Evolutionary conservation across 2,888 invertebrate species (phyloP).

Genomic region (Fissipunctia ypsillon): DNA sequence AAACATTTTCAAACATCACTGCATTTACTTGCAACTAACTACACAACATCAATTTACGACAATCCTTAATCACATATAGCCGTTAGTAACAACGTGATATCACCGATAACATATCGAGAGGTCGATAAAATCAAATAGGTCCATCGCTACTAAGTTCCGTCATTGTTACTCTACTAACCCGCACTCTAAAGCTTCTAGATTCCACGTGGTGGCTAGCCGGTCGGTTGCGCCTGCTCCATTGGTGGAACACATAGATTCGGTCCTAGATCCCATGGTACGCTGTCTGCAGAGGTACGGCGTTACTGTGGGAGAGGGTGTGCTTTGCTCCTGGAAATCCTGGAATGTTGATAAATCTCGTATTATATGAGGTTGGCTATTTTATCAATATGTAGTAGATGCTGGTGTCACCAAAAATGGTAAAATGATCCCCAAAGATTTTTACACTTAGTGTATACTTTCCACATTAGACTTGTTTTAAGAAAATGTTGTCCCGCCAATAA

Average conservation of each 20-base stretch:
- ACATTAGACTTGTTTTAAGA: neutral
- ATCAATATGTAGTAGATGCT: neutral
- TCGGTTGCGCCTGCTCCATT: constrained; percentile 72
- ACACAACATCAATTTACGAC: constrained; percentile 45
- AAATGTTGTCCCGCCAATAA: neutral
- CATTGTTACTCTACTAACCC: constrained; percentile 79
- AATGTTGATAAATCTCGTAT: constrained; percentile 64
- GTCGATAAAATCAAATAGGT: constrained; percentile 56
- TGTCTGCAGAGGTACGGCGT: constrained; percentile 96
- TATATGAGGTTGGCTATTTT: constrained; percentile 41
- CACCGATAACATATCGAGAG: constrained; percentile 50
- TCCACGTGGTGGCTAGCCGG: constrained; percentile 74
- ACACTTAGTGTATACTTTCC: neutral
- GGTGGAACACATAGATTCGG: constrained; percentile 83
- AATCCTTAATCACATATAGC: constrained; percentile 41
- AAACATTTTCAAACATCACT: constrained; percentile 47
- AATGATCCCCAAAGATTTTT: neutral
- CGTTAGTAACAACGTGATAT: constrained; percentile 47
- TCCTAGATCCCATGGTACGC: constrained; percentile 92
- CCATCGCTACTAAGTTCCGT: constrained; percentile 59
- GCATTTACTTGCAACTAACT: constrained; percentile 22
- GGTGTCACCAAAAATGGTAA: neutral
- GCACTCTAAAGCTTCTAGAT: constrained; percentile 86
- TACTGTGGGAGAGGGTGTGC: constrained; percentile 93
- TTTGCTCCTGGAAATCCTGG: constrained; percentile 87